Base-by-base conservation (phyloP, 1,140 invertebrate species). In the Hyles vespertilio region DNA sequence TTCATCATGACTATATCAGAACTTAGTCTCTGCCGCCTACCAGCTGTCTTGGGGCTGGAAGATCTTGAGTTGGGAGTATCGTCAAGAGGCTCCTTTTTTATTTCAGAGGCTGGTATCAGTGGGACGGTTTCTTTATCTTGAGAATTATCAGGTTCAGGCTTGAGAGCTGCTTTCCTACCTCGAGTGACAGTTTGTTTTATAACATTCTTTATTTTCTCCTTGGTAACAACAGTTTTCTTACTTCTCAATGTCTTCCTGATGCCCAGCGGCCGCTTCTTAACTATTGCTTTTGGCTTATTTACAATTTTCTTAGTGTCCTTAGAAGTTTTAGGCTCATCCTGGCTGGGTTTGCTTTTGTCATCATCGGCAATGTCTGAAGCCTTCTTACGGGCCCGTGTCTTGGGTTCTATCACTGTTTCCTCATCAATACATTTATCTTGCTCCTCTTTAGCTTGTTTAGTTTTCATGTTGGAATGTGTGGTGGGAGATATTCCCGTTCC, bases 381-480 rank as follows among this genome's bases (percentile, higher is more conserved):
- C 65, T 89, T 89, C 63, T 89, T 89, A 7, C 83, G 79, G 66
- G 81, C 81, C 57, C 86, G 73, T 40, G 84, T 89, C 65, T 89
- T 89, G 44, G 84, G 83, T 78, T 89, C 86, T 67, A 77, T 68
- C 59, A 82, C 54, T 51, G 73, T 70, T 59, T 89, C 86, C 48
- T 89, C 86, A 81, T 89, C 86, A 36, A 77, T 76, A 68, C 72
- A 81, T 72, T 86, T 87, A 51, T 89, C 86, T 58, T 70, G 68
- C 61, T 89, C 86, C 58, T 89, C 84, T 72, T 89, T 89, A 62
- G 61, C 58, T 67, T 89, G 86, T 70, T 89, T 89, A 73, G 86
- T 87, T 85, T 89, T 89, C 86, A 89, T 89, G 77, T 74, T 89
- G 86, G 84, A 86, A 86, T 89, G 77, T 86, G 66, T 74, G 72